Conservation (phyloP, 2,113 vertebrate genomes). For the Gopherus evgoodei region DNA sequence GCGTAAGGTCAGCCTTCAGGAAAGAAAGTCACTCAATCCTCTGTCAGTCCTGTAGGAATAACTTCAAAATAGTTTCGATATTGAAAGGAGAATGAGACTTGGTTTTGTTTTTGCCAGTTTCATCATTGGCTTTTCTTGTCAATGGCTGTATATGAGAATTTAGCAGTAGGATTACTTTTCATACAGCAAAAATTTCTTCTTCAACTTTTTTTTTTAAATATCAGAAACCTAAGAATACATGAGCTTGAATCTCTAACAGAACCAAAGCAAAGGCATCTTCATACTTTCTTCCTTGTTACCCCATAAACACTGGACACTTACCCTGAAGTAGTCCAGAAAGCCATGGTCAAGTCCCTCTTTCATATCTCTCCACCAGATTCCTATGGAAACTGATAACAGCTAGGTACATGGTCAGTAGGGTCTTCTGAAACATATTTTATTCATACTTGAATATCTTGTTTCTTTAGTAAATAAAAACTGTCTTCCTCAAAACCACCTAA, state of each 20-base stretch:
- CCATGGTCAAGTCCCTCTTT: background rate
- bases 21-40: background rate
- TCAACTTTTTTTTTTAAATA: background rate
- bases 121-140: background rate
- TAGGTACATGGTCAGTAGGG: background rate
- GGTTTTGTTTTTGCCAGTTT: background rate
- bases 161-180: background rate
- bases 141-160: background rate
- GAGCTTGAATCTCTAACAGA: background rate
- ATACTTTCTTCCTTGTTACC: background rate
- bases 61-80: background rate
- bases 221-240: background rate
- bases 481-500: background rate
- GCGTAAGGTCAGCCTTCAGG: background rate
- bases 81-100: background rate
- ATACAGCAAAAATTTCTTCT: background rate
- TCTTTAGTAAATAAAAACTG: background rate
- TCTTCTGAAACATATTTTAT: background rate
- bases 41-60: background rate
- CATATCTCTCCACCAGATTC: background rate
- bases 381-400: background rate
- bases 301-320: rapidly evolving
- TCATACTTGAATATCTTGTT: background rate
- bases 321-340: background rate
- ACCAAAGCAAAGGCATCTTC: background rate